These are phyloP conservation scores for Osmerus mordax DNA, from an alignment of 2,113 vertebrate genomes.

Conservation along the genomic window DNA sequence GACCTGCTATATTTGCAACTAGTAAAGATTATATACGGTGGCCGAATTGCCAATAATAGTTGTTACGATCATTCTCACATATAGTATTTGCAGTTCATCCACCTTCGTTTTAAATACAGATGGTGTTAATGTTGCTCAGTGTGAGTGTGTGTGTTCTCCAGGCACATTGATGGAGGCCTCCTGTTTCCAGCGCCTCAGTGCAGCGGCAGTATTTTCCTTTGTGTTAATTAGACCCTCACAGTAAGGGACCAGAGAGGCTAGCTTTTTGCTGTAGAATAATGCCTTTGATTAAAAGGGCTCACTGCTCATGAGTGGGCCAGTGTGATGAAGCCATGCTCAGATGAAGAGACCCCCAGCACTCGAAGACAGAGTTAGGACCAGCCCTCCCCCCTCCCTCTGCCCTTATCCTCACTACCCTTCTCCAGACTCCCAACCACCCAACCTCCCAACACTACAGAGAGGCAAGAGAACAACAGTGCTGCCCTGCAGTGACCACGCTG, in stretches of 20 bases:
- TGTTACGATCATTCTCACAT: too few relatives aligned
- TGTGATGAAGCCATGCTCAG: slow-evolving; percentile 56
- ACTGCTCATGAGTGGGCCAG: slow-evolving; percentile 53
- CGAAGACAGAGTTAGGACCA: slow-evolving; percentile 21
- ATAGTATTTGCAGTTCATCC: too few relatives aligned
- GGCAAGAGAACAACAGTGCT: slow-evolving; percentile 40
- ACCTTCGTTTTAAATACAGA: too few relatives aligned
- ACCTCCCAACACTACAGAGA: slow-evolving; percentile 44
- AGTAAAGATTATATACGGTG: too few relatives aligned
- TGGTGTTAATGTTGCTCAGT: too few relatives aligned
- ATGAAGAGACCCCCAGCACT: slow-evolving; percentile 45
- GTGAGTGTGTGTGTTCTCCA: slow-evolving; percentile 34
- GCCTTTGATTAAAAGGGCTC: slow-evolving; percentile 70
- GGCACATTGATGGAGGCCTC: slow-evolving; percentile 40
- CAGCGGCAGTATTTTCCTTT: slow-evolving; percentile 56
- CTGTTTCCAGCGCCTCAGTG: slow-evolving; percentile 44
- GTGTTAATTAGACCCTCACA: slow-evolving; percentile 71
- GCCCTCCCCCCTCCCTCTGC: background rate
- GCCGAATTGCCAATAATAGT: too few relatives aligned
- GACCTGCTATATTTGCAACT: too few relatives aligned
- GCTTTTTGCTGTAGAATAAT: slow-evolving; percentile 58
- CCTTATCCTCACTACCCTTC: slow-evolving; percentile 6
- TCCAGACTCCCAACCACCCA: slow-evolving; percentile 14
- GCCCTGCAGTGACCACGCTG: slow-evolving; percentile 48
- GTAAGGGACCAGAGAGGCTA: slow-evolving; percentile 49